Evolutionary conservation across 1,140 invertebrate species (phyloP).

Genomic region (Aphaenogaster ashmeadi): DNA sequence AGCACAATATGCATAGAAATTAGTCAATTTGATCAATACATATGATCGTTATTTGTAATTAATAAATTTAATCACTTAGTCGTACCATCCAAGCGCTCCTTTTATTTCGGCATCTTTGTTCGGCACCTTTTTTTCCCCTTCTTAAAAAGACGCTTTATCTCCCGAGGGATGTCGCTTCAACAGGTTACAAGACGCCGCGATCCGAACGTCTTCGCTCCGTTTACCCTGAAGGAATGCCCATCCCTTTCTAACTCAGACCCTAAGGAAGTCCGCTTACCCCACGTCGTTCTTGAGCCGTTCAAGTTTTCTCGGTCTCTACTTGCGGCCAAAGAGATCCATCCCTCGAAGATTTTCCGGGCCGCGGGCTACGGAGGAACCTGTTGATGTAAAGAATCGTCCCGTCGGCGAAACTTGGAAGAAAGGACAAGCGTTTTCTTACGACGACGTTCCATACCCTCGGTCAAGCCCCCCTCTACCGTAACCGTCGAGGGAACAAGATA

Average conservation of each 20-base stretch:
- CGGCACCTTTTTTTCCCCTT: slow-evolving; percentile 40
- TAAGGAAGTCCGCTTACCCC: slow-evolving; percentile 63
- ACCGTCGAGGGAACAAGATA: slow-evolving; percentile 79
- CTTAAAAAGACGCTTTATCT: slow-evolving; percentile 84
- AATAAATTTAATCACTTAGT: slow-evolving; percentile 13
- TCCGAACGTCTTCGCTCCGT: slow-evolving; percentile 66
- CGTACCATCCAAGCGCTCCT: not conserved
- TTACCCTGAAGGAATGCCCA: slow-evolving; percentile 69
- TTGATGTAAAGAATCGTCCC: slow-evolving; percentile 75
- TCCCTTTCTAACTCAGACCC: slow-evolving; percentile 71
- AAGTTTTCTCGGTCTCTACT: slow-evolving; percentile 82
- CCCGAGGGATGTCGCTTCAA: slow-evolving; percentile 78
- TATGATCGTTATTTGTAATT: not conserved
- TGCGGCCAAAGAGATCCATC: slow-evolving; percentile 75
- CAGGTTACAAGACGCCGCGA: slow-evolving; percentile 81
- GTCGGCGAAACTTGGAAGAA: slow-evolving; percentile 57
- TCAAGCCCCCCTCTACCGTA: slow-evolving; percentile 28
- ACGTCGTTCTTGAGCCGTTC: slow-evolving; percentile 51
- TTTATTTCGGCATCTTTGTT: slow-evolving; percentile 33
- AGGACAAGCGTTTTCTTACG: slow-evolving; percentile 76
- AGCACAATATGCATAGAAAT: not conserved
- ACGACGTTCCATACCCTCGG: slow-evolving; percentile 35
- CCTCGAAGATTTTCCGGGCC: slow-evolving; percentile 84
- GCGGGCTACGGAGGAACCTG: slow-evolving; percentile 75
- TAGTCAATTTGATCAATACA: not conserved